Evolutionary conservation across 2,888 invertebrate species (phyloP), one percentile per base, ranked within the genome.

Genomic region (Leptinotarsa tumamoca): DNA sequence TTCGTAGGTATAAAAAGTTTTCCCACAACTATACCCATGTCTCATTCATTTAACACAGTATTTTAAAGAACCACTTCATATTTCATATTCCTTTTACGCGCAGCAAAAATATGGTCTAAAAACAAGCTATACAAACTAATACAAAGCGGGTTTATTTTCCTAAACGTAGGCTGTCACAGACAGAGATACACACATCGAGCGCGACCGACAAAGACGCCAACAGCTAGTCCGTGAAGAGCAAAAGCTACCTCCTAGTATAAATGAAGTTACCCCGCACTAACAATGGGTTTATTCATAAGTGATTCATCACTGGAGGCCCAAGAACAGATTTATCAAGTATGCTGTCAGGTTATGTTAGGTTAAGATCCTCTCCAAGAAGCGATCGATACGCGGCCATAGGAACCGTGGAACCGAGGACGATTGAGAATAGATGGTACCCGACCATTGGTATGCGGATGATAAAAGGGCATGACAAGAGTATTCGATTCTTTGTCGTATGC

Each of bases 231-330:
- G 63, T 63, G 63, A n/a, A 63, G 63, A 33, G 33, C 7, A 13
- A 63, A 63, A 33, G 63, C 27, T 63, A 63, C 63, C 63, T 63
- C n/a, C 63, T 63, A 43, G 63, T 78, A 82, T 77, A 81, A 81
- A 82, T 80, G 82, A 80, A 82, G 80, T 80, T 77, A 80, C 80
- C 80, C 78, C 69, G 76, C 79, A 69, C 77, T 79, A 82, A 84
- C 84, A 84, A 84, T 84, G 80, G 83, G 76, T 81, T 81, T 82
- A 82, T 82, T 83, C 80, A 83, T 82, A 82, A 83, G 81, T 82
- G 83, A 84, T 84, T 83, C 84, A 84, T 84, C 83, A 83, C 82
- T 80, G 78, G 80, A 80, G 81, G 81, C 79, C 76, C 72, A 75
- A 78, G 80, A 80, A 80, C 78, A 83, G 80, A 83, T 84, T 80